These are phyloP conservation scores for Macropodus opercularis DNA, from an alignment of 2,797 vertebrate genomes.

Conservation along the genomic window DNA sequence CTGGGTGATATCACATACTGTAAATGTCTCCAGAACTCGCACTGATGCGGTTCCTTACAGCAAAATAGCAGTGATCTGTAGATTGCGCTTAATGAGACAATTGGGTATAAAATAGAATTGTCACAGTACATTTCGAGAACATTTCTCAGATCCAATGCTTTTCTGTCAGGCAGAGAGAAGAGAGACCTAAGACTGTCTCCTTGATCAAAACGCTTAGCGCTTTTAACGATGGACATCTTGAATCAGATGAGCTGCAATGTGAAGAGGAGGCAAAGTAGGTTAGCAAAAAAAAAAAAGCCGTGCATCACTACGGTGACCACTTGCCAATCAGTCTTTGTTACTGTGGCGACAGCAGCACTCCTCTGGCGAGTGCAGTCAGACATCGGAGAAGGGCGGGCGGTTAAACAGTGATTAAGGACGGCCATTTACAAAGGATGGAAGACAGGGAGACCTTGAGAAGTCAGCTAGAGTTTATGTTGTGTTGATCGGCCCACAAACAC, in stretches of 20 bases:
- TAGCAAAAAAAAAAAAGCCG: slow-evolving; percentile 26
- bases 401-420: slow-evolving; percentile 83
- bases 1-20: slow-evolving; percentile 19
- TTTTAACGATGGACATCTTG: neutral
- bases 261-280: neutral
- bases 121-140: slow-evolving; percentile 11
- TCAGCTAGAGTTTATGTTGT: slow-evolving; percentile 76
- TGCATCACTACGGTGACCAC: slow-evolving; percentile 45
- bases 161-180: slow-evolving; percentile 4
- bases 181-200: neutral
- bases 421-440: slow-evolving; percentile 69
- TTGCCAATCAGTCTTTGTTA: slow-evolving; percentile 78
- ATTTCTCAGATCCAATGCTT: slow-evolving; percentile 22
- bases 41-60: slow-evolving; percentile 14
- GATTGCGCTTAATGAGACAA: slow-evolving; percentile 19
- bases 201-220: slow-evolving; percentile 13
- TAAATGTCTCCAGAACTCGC: slow-evolving; percentile 18
- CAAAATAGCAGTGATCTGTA: slow-evolving; percentile 29
- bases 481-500: slow-evolving; percentile 54
- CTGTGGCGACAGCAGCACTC: slow-evolving; percentile 49
- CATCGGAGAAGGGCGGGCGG: slow-evolving; percentile 51
- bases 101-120: slow-evolving; percentile 25
- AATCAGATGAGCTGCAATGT: neutral
- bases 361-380: slow-evolving; percentile 63
- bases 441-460: slow-evolving; percentile 79